Conservation (phyloP, 1,140 invertebrate genomes). For the Neodiprion lecontei region DNA sequence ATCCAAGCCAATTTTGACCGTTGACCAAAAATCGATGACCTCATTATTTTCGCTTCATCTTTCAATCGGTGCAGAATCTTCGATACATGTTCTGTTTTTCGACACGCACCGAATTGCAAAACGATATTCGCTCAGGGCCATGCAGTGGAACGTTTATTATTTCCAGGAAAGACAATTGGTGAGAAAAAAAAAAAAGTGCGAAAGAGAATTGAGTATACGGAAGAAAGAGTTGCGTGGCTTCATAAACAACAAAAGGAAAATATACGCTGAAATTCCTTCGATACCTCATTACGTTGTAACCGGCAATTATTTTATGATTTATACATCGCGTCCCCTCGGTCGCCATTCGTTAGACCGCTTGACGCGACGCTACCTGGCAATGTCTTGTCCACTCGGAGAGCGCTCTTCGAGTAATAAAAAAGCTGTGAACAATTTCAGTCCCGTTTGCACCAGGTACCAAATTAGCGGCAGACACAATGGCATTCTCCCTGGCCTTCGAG, state of each 20-base stretch:
- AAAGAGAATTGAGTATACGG: not conserved
- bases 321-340: not conserved
- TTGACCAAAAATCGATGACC: no score
- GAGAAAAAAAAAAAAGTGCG: not conserved
- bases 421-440: not conserved
- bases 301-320: slow-evolving; percentile 5
- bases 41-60: no score
- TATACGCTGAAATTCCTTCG: not conserved
- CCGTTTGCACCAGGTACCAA: slow-evolving; percentile 4
- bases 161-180: not conserved
- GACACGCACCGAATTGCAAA: no score
- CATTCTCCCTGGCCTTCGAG: not conserved
- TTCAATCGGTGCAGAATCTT: no score
- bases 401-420: not conserved
- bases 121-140: no score
- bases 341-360: slow-evolving; percentile 1
- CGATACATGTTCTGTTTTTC: no score
- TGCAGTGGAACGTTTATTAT: not conserved
- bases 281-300: slow-evolving; percentile 5
- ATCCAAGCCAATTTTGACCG: no score
- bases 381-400: not conserved
- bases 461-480: slow-evolving; percentile 3
- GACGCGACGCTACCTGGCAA: not conserved
- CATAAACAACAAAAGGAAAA: slow-evolving; percentile 2
- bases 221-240: not conserved